Base-by-base conservation (phyloP, 2,113 vertebrate genomes). In the Atractosteus spatula region DNA sequence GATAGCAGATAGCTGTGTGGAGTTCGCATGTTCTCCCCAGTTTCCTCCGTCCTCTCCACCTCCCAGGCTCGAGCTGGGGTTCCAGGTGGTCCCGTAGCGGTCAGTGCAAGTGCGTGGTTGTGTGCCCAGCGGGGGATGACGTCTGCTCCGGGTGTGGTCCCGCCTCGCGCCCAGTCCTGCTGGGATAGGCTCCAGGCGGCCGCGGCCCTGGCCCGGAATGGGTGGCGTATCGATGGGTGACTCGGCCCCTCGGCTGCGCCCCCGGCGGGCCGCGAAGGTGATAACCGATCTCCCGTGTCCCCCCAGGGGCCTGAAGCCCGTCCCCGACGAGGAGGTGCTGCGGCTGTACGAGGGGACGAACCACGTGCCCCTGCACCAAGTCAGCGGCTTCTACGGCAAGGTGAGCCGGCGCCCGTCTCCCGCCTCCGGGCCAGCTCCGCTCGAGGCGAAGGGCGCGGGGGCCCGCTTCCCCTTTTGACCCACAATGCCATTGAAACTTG, bases 311-410 rank as follows among this genome's bases (percentile, higher is more conserved):
- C 76, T 95, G 81, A 91, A 79, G 41, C 89, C 93, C 4, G 69
- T 95, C 45, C 83, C 93, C 13, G 92, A 94, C 14, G 91, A 95
- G 17, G 92, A 94, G 62, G 88, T 95, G 42, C 83, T 88, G 73
- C 69, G 84, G 51, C 81, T 94, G 41, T 94, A 88, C 47, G 87
- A 90, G 0, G 93, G 94, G 8, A 93, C 93, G 3, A 90, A 79
- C 71, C 94, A 95, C 62, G 76, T 95, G 56, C 94, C 94, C 0
- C 84, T 95, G 29, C 82, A 91, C 62, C 91, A 92, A 82, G 91
- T 91, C 82, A 94, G 93, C 62, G 94, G 93, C 62, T 95, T 95
- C 85, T 95, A 95, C 71, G 94, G 94, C 76, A 95, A 95, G 90
- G 94, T 92, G 66, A 83, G 76, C 64, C 16, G 44, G 66, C 41